Percentiles rank a stretch among this genome's conserved stretches.
Evolutionary conservation across 2,113 vertebrate species (phyloP).

Genomic region (Mustelus asterias): DNA sequence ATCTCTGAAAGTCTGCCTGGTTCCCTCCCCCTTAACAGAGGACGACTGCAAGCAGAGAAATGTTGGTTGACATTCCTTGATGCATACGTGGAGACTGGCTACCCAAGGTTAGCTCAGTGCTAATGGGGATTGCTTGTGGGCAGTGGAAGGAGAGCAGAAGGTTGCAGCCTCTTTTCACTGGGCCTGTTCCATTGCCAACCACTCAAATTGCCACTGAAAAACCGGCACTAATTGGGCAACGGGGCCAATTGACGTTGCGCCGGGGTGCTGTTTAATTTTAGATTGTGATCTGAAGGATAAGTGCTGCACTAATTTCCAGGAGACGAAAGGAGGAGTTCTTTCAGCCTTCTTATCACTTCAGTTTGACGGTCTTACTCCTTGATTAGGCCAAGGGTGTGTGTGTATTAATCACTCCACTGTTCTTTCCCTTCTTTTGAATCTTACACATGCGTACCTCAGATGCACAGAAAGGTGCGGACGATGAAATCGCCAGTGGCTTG

Average conservation of each 20-base stretch:
- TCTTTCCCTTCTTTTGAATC: background rate
- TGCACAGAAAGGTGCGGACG: slow-evolving; percentile 97
- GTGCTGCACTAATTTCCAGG: background rate
- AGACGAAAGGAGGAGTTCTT: background rate
- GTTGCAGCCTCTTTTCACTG: slow-evolving; percentile 38
- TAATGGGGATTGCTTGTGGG: background rate
- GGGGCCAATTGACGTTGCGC: background rate
- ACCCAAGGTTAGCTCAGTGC: background rate
- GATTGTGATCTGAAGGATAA: slow-evolving; percentile 2
- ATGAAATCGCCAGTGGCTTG: slow-evolving; percentile 90
- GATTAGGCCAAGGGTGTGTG: background rate
- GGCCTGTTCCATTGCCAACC: slow-evolving; percentile 43
- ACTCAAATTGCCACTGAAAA: slow-evolving; percentile 31
- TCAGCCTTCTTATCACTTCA: background rate
- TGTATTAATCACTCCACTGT: background rate
- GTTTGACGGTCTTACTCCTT: background rate
- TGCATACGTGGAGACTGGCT: background rate
- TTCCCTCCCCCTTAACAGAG: background rate
- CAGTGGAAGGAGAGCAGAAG: slow-evolving; percentile 26
- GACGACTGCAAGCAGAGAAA: no score
- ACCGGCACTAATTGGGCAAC: slow-evolving; percentile 7
- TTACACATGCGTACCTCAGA: slow-evolving; percentile 54
- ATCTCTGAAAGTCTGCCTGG: background rate
- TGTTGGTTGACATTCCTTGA: background rate
- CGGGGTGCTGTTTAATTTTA: fast-evolving